Evolutionary conservation across 2,888 invertebrate genomes (phyloP), one percentile per base, ranked within the genome.

Genomic region (Eupithecia vulgata): DNA sequence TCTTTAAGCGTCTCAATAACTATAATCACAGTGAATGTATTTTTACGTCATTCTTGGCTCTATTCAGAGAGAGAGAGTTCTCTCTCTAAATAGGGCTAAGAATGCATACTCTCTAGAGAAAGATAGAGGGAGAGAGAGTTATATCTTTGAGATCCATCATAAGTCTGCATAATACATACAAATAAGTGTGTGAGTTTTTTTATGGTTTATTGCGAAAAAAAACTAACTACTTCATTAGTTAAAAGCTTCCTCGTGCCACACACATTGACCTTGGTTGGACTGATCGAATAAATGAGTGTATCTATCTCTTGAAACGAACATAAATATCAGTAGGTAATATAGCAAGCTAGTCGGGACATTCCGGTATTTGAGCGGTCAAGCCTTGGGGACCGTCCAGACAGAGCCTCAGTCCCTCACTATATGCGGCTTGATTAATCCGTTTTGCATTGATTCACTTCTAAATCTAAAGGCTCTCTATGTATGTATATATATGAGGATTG

Each of bases 341-440:
- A 45, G 45, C n/a, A n/a, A 65, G 48, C 68, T 75, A 72, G 72
- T 72, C 65, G 68, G 35, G 70, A 75, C 68, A 70, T 76, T 80
- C 78, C 80, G 81, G 79, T 78, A 83, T 81, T 80, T 79, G 78
- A 81, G 74, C 79, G 82, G 80, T 79, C 77, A 74, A 78, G 74
- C 79, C 84, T 79, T 75, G 66, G 82, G 83, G 81, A 79, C 75
- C 67, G 79, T 78, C 80, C 83, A 82, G 82, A 80, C 81, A 80
- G 73, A 77, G 74, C 76, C 75, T 68, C 4, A 25, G 69, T 68
- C 75, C 75, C 77, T 65, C 73, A 68, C 78, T 78, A 78, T 79
- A 78, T 76, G 73, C n/a, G 73, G 70, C 78, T 80, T 78, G 79
- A 80, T 81, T 82, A 84, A 82, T 81, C 77, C 80, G 80, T 81